Percentiles rank a stretch among this genome's conserved stretches.
phyloP scores from a whole-genome alignment of 2,888 invertebrate genomes.

The Rutpela maculata region DNA sequence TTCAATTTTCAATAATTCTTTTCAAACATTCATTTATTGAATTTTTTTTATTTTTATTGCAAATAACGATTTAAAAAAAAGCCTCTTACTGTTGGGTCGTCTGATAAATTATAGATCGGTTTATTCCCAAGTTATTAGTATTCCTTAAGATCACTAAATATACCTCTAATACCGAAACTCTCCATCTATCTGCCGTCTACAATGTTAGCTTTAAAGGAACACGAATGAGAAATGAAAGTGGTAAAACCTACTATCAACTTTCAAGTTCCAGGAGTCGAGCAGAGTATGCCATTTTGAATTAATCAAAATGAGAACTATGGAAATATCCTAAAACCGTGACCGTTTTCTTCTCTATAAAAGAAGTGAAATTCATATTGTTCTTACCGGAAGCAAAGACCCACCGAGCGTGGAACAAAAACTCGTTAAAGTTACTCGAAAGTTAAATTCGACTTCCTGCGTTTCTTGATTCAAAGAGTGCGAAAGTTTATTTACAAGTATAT shows the following conservation, averaged over 20 bases:
- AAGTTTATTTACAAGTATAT: not conserved
- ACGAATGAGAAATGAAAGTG: not conserved
- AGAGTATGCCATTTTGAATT: conserved; percentile 16
- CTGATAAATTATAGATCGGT: too few species aligned
- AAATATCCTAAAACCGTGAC: not conserved
- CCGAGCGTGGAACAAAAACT: conserved; percentile 8
- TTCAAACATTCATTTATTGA: too few species aligned
- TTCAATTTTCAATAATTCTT: too few species aligned
- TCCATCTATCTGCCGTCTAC: too few species aligned
- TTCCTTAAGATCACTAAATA: too few species aligned
- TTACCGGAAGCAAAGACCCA: conserved; percentile 7
- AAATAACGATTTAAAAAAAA: too few species aligned
- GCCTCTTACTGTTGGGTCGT: too few species aligned
- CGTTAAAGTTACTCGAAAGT: conserved; percentile 12
- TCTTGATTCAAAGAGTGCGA: conserved; percentile 6
- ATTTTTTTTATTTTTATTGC: too few species aligned
- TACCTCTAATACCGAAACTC: too few species aligned
- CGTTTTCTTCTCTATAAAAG: not conserved
- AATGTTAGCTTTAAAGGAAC: not conserved
- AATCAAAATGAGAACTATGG: conserved; percentile 12
- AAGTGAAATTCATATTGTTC: conserved; percentile 7
- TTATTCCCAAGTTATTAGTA: too few species aligned
- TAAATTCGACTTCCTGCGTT: not conserved
- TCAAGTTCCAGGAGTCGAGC: not conserved
- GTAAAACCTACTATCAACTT: not conserved